Conservation (phyloP, 2,113 vertebrate species). For the Murina feae region DNA sequence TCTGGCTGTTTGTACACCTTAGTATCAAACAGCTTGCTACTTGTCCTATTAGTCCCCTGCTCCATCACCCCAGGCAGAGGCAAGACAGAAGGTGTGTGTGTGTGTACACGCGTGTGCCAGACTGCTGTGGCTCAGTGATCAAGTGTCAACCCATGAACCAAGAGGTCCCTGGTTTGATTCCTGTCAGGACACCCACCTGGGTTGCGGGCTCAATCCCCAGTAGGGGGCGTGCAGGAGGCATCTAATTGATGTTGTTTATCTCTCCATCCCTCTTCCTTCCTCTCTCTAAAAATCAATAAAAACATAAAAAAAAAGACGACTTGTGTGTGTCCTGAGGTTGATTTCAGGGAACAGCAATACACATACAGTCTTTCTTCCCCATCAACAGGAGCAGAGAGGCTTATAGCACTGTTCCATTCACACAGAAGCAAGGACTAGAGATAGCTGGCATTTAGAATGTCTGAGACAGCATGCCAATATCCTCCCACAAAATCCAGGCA, state of each 20-base stretch:
- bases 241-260: no score
- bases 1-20: not conserved
- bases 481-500: constrained; percentile 35
- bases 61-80: not conserved
- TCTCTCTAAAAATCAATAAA: no score
- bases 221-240: no score
- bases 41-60: not conserved
- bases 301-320: no score
- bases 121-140: no score
- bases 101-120: no score
- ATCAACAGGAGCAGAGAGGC: not conserved
- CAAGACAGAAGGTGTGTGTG: not conserved
- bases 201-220: no score
- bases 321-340: not conserved
- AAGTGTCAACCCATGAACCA: no score
- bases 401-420: not conserved
- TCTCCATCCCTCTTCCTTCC: no score
- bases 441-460: constrained; percentile 35
- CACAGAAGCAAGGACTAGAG: not conserved
- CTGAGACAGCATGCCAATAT: constrained; percentile 15
- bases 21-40: not conserved
- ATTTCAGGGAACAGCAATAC: not conserved
- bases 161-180: no score
- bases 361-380: not conserved
- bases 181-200: no score